These are phyloP conservation scores for Melitaea cinxia DNA, from an alignment of 1,140 invertebrate species.

Conservation along the genomic window DNA sequence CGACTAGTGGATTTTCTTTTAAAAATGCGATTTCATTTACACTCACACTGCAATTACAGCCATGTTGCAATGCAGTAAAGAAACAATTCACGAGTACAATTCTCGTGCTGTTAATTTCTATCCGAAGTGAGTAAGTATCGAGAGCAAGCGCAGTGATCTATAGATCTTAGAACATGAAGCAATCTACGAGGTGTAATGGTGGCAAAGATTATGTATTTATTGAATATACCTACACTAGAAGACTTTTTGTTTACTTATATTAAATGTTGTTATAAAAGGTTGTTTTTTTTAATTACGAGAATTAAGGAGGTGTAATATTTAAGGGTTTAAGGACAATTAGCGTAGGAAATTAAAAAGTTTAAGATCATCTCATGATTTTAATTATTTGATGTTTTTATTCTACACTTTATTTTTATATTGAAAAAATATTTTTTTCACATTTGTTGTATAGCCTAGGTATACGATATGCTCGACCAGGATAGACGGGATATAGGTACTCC, in stretches of 20 bases:
- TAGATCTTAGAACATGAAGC: constrained; percentile 63
- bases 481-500: no score
- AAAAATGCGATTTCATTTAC: constrained; percentile 46
- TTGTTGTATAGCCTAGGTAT: no score
- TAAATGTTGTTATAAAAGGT: background rate
- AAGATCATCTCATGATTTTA: no score
- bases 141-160: constrained; percentile 72
- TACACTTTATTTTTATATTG: no score
- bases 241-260: background rate
- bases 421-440: no score
- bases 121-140: constrained; percentile 62
- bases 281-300: no score
- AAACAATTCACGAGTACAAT: constrained; percentile 8
- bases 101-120: constrained; percentile 56
- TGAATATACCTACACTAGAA: background rate
- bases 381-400: no score
- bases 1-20: constrained; percentile 43
- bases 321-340: no score
- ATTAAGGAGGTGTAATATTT: no score
- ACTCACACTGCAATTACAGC: constrained; percentile 30
- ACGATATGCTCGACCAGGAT: no score
- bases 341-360: no score
- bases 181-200: constrained; percentile 56
- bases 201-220: constrained; percentile 47
- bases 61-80: constrained; percentile 34